phyloP scores from a whole-genome alignment of 1,140 invertebrate genomes.

The Drosophila ogumai region DNA sequence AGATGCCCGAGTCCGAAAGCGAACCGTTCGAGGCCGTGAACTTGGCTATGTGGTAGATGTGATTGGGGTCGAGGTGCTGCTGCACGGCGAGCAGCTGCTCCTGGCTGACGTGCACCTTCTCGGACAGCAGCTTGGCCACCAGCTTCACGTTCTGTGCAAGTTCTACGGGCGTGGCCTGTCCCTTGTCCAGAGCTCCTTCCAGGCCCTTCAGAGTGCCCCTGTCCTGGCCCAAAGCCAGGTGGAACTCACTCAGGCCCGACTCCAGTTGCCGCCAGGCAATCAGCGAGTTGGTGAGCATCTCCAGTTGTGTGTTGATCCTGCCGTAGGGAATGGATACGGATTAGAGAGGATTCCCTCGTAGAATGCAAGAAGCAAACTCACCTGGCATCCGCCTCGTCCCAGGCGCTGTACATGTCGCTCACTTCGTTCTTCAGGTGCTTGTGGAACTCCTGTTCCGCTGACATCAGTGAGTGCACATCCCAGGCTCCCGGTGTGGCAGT shows the following conservation, averaged over 20 bases:
- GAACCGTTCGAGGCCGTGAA: slow-evolving; percentile 87
- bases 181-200: slow-evolving; percentile 87
- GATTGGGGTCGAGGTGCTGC: slow-evolving; percentile 79
- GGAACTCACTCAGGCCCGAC: slow-evolving; percentile 87
- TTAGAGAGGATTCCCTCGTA: neutral
- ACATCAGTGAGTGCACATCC: slow-evolving; percentile 75
- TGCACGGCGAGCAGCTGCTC: slow-evolving; percentile 82
- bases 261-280: slow-evolving; percentile 89
- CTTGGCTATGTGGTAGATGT: slow-evolving; percentile 81
- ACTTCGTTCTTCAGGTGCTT: slow-evolving; percentile 90
- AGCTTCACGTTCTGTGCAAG: slow-evolving; percentile 88
- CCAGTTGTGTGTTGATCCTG: slow-evolving; percentile 80
- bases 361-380: slow-evolving; percentile 81
- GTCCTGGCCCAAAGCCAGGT: slow-evolving; percentile 88
- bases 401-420: slow-evolving; percentile 90
- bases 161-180: slow-evolving; percentile 87
- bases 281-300: slow-evolving; percentile 84
- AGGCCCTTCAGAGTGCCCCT: slow-evolving; percentile 88
- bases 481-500: slow-evolving; percentile 81
- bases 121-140: slow-evolving; percentile 89
- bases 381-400: slow-evolving; percentile 92
- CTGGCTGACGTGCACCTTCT: slow-evolving; percentile 86
- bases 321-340: neutral
- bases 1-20: slow-evolving; percentile 91
- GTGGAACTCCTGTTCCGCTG: slow-evolving; percentile 85